Evolutionary conservation across 2,888 invertebrate species (phyloP).

Genomic region (Drosophila robusta): DNA sequence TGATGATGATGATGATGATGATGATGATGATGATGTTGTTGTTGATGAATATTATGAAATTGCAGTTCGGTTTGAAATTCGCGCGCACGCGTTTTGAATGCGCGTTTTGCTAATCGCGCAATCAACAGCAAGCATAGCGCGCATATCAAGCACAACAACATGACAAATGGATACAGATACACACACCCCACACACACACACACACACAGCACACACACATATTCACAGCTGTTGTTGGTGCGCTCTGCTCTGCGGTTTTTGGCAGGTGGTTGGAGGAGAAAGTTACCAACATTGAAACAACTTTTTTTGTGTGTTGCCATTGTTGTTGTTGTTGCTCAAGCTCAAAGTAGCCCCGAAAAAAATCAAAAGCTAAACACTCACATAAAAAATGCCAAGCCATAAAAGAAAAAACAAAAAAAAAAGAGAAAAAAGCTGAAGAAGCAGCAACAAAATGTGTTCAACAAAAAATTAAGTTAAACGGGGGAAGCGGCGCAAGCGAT

Average conservation of each 20-base stretch:
- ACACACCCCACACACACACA: constrained; percentile 1
- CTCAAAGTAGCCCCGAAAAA: constrained; percentile 36
- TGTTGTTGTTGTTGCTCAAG: constrained; percentile 58
- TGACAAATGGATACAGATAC: constrained; percentile 40
- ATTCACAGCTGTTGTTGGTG: constrained; percentile 21
- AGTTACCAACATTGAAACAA: constrained; percentile 77
- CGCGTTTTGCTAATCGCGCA: constrained; percentile 72
- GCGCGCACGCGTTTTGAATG: constrained; percentile 79
- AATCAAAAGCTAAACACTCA: constrained; percentile 48
- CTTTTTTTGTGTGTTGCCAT: constrained; percentile 57
- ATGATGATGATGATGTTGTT: constrained; percentile 30
- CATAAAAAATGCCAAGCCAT: constrained; percentile 52
- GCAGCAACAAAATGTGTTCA: constrained; percentile 42
- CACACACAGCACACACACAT: background rate
- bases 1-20: constrained; percentile 24
- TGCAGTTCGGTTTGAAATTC: constrained; percentile 54
- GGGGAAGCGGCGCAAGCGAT: constrained; percentile 57
- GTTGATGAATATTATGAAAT: constrained; percentile 66
- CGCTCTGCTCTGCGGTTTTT: constrained; percentile 51
- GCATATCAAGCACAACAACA: constrained; percentile 54
- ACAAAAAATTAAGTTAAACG: constrained; percentile 58
- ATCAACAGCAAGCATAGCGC: constrained; percentile 53
- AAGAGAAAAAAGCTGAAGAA: constrained; percentile 43
- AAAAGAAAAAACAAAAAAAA: constrained; percentile 41
- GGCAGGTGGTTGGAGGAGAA: constrained; percentile 79